Evolutionary conservation across 2,888 invertebrate genomes (phyloP), one percentile per base, ranked within the genome.

Genomic region (Apoderus coryli): DNA sequence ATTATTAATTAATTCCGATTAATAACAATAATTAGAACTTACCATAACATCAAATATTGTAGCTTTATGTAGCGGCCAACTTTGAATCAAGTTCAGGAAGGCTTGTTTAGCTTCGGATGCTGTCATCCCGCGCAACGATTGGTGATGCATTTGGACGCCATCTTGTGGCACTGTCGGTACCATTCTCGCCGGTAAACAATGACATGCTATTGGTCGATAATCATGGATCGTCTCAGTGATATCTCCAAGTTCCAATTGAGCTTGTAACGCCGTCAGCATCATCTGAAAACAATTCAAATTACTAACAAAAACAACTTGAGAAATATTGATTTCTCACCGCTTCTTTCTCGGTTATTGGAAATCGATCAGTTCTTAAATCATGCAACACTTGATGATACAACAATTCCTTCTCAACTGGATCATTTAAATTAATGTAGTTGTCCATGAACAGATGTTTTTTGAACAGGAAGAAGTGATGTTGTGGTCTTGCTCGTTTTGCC

Each of bases 31-130:
- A 26, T 16, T 25, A 22, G 15, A 25, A 54, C 66, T 64, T 52
- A 84, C 84, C 76, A 86, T 85, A 23, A 93, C 92, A 56, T 92
- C 90, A 54, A 88, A 93, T 49, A 93, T 82, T 27, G 89, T 89
- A 10, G 92, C 89, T 42, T 82, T 72, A 40, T 90, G 86, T 31
- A 93, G 65, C 15, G 89, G 89, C 92, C 92, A 93, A 40, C 84
- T 84, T 54, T 84, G 80, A 39, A 93, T 85, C 12, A 93, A 68
- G 52, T 90, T 89, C 30, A 93, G 69, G 54, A 93, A 90, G 5
- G 89, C 78, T 54, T 89, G 82, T 60, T 92, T 88, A 12, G 92
- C 85, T 52, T 86, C 81, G 5, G 77, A 71, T 1, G 85, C 70
- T 23, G 79, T 72, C 67, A 90, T 88, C 37, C 89, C 88, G 31